These are phyloP conservation scores for Cuculus canorus DNA, from an alignment of 2,797 vertebrate genomes.

Conservation along the genomic window DNA sequence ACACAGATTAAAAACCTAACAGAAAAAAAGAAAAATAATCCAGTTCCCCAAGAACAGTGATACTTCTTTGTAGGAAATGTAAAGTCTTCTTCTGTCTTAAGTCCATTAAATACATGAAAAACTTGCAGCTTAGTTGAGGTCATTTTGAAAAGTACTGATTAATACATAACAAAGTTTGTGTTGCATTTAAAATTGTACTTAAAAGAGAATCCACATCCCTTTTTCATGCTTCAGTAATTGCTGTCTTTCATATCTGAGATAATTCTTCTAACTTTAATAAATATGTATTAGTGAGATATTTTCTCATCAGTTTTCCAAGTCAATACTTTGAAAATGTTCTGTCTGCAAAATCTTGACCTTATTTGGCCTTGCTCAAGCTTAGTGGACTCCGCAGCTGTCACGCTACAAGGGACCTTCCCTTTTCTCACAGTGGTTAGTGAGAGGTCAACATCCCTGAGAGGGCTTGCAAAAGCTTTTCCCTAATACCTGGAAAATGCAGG, in stretches of 20 bases:
- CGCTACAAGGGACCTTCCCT: neutral
- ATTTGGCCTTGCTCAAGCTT: neutral
- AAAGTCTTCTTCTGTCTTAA: neutral
- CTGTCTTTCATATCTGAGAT: neutral
- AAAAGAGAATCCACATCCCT: neutral
- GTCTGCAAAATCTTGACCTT: neutral
- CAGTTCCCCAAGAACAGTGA: neutral
- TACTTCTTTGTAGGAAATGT: neutral
- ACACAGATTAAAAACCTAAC: conserved; percentile 34
- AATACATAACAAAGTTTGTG: neutral
- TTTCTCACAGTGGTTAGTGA: neutral
- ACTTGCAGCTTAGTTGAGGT: neutral
- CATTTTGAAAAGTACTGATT: neutral
- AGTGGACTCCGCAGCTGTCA: neutral
- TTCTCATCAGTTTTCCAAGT: neutral
- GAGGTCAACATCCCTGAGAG: neutral
- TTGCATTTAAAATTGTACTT: neutral
- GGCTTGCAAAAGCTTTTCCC: neutral
- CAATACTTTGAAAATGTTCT: neutral
- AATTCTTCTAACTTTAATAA: neutral
- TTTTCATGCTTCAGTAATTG: neutral
- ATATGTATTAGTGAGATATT: neutral
- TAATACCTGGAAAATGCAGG: neutral
- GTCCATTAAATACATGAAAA: neutral
- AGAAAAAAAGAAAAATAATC: neutral